Evolutionary conservation across 92 coral and sea anemone species (phyloP), one percentile per base, ranked within the genome.

Genomic region (Porites lobata): DNA sequence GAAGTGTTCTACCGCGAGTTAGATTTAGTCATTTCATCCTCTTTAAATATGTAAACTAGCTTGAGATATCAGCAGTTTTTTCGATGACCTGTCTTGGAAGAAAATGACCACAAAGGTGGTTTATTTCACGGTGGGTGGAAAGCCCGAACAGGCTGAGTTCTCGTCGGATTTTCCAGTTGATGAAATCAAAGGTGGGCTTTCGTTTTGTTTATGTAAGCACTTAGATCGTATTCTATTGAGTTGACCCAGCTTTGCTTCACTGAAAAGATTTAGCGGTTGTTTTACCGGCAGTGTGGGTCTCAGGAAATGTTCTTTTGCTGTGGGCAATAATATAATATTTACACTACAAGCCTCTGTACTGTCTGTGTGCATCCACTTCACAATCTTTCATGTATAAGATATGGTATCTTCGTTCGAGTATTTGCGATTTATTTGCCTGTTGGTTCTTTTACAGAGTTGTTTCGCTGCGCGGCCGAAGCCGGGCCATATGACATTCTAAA

Each of bases 391-490:
- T 29, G 1, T n/a, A n/a, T n/a, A 19, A 29, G 32, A 29, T 29
- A 11, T 52, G 17, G 0, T 18, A 56, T 1, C 57, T 82, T 82
- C 19, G 9, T 58, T 50, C 19, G 74, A 18, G 64, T 10, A 69
- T 82, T 65, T 6, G 32, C 12, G 15, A 43, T 20, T 65, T 43
- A 18, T 18, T 66, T 72, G 50, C 13, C 52, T 61, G 74, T 62
- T n/a, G 4, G 14, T 84, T 72, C 63, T 17, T 52, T 65, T 51
- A 50, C 86, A 95, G 98, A 95, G 78, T 84, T 95, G 65, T 95
- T 95, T 75, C 96, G 98, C 5, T 90, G 93, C 72, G 98, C 98
- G 2, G 98, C 98, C 54, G 98, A 95, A 76, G 98, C 98, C 24
- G 96, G 98, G 7, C 94, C 96, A 15, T 79, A 93, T 26, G 98